Conservation (phyloP, 1,140 invertebrate species). For the Brachionus asplanchnoidis region DNA sequence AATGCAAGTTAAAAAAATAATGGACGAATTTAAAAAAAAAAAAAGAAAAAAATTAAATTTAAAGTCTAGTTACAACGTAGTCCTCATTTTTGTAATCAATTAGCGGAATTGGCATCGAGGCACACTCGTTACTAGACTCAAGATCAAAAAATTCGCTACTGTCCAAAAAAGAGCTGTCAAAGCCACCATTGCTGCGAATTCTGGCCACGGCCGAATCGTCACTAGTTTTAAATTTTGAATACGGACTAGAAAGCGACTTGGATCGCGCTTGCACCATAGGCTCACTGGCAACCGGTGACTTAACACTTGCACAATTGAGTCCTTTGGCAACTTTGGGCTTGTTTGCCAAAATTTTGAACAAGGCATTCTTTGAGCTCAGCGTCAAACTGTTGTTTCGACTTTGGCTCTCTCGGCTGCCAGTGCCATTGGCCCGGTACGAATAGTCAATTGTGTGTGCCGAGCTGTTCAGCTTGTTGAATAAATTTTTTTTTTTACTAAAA, state of each 20-base stretch:
- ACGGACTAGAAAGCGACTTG: background rate
- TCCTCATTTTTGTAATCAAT: slow-evolving; percentile 9
- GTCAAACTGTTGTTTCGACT: background rate
- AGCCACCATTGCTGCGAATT: slow-evolving; percentile 1
- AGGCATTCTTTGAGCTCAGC: background rate
- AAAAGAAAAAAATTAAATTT: background rate
- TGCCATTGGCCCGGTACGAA: background rate
- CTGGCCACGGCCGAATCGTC: background rate
- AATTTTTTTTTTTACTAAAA: slow-evolving; percentile 24
- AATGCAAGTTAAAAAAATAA: background rate
- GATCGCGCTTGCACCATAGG: background rate
- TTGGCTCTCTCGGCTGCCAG: background rate
- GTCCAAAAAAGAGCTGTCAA: background rate
- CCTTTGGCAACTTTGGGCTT: background rate
- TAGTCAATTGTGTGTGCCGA: background rate
- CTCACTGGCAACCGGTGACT: background rate
- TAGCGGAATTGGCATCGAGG: background rate
- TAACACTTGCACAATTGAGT: background rate
- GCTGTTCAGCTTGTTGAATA: slow-evolving; percentile 18
- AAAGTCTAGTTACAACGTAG: slow-evolving; percentile 12
- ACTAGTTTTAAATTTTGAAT: background rate
- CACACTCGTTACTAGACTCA: background rate
- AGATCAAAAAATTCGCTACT: background rate
- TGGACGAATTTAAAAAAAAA: background rate
- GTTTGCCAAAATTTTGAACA: slow-evolving; percentile 1